Base-by-base conservation (phyloP, 2,797 vertebrate genomes). In the Caiman crocodilus region DNA sequence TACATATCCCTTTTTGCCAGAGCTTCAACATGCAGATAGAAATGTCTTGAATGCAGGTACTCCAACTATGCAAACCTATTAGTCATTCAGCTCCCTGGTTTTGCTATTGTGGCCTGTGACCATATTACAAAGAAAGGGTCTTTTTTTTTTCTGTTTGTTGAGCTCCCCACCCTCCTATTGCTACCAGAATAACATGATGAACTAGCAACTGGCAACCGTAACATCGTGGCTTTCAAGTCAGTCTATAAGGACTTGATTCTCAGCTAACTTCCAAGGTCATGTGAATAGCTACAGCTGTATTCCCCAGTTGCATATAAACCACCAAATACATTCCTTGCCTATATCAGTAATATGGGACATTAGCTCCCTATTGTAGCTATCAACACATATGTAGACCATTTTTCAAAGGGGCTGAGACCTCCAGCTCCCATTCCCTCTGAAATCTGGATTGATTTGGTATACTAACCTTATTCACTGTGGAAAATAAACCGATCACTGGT, bases 21-120 rank as follows among this genome's bases (percentile, higher is more conserved):
- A 4, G 65, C 32, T 20, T 32, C 18, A 20, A 60, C 4, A 6
- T 14, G 42, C 7, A 92, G 30, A 7, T 56, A 35, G 74, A 20
- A 2, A 26, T 25, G 75, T 28, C 4, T 4, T 2, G 12, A 35
- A 13, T n/a, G 50, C 28, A 20, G 9, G 56, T 56, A 7, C 8
- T 74, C 26, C 64, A 69, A 16, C 15, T 26, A 63, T 50, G 42
- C 30, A 50, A 32, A 3, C 16, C 12, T 26, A 35, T 5, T 8
- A 32, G 57, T 50, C 23, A 26, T 55, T 76, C 26, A 59, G 20
- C 18, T 79, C 25, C 20, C 30, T 69, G 63, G 20, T 57, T 57
- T 30, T 25, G 11, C 10, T n/a, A 65, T 25, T 18, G 15, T 0
- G 0, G 50, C 30, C 6, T 6, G 4, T 20, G 17, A 28, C n/a